Percentiles rank a stretch among this genome's conserved stretches.
Evolutionary conservation across 37 sponge, comb jelly and placozoan genomes (phyloP).

Genomic region (Ianthella basta): DNA sequence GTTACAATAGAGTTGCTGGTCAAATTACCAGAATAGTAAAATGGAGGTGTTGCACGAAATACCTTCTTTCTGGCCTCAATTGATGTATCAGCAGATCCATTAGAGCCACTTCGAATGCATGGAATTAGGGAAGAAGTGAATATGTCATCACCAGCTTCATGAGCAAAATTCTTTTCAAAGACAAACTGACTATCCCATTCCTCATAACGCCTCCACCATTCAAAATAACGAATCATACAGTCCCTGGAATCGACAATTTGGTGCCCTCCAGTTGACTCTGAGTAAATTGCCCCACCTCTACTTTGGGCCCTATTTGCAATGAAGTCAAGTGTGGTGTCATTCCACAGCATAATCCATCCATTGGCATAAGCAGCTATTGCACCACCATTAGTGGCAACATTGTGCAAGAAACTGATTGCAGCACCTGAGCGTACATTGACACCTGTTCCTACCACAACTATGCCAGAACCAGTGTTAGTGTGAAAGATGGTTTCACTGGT

Average conservation of each 20-base stretch:
- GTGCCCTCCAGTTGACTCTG: not conserved
- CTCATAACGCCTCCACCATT: not conserved
- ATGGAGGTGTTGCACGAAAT: too few relatives aligned
- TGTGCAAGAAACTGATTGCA: not conserved
- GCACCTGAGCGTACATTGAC: not conserved
- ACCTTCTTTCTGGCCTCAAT: not conserved
- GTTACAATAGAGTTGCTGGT: too few relatives aligned
- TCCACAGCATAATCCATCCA: not conserved
- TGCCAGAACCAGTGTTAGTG: not conserved
- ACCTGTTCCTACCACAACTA: not conserved
- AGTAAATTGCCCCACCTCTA: conserved; percentile 3
- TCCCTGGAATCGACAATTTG: not conserved
- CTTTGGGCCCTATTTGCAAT: not conserved
- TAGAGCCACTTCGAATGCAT: not conserved
- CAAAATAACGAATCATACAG: not conserved
- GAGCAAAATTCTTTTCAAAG: not conserved
- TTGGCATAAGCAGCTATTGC: not conserved
- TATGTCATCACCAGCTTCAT: not conserved
- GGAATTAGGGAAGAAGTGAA: not conserved
- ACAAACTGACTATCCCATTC: not conserved
- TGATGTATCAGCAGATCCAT: conserved; percentile 8
- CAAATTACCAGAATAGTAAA: too few relatives aligned
- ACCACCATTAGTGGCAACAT: not conserved
- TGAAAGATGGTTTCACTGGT: too few relatives aligned
- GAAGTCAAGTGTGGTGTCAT: not conserved